Evolutionary conservation across 2,113 vertebrate species (phyloP).

Genomic region (Haemorhous mexicanus): DNA sequence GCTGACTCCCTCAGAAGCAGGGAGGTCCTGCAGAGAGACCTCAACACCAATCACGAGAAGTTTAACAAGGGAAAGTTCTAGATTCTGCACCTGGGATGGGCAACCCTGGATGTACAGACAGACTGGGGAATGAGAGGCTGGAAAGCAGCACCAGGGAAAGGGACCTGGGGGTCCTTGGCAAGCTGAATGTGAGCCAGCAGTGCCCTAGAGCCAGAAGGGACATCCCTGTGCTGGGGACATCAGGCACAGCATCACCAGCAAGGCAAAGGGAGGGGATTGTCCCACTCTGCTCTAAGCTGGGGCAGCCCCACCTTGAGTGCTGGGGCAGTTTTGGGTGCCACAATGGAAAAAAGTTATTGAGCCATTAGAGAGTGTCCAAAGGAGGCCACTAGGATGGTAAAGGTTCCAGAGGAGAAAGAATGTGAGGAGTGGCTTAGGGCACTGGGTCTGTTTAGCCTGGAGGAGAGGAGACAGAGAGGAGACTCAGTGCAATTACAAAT

Average conservation of each 20-base stretch:
- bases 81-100: neutral
- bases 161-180: neutral
- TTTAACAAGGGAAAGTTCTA: neutral
- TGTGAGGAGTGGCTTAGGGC: rapidly evolving
- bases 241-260: neutral
- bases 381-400: too few species aligned
- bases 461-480: neutral
- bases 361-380: neutral
- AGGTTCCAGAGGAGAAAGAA: neutral
- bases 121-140: neutral
- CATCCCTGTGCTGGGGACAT: neutral
- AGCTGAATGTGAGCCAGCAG: neutral
- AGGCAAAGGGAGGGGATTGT: neutral
- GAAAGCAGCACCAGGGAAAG: neutral
- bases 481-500: neutral
- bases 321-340: neutral
- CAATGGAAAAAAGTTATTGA: neutral
- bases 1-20: neutral
- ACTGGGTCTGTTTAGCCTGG: neutral
- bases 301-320: neutral
- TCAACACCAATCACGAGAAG: too few species aligned
- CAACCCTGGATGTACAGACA: neutral
- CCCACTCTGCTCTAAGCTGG: neutral
- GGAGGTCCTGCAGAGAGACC: neutral
- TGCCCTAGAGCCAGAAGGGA: neutral